Conservation (phyloP, 2,113 vertebrate species). For the Pao palembangensis region DNA sequence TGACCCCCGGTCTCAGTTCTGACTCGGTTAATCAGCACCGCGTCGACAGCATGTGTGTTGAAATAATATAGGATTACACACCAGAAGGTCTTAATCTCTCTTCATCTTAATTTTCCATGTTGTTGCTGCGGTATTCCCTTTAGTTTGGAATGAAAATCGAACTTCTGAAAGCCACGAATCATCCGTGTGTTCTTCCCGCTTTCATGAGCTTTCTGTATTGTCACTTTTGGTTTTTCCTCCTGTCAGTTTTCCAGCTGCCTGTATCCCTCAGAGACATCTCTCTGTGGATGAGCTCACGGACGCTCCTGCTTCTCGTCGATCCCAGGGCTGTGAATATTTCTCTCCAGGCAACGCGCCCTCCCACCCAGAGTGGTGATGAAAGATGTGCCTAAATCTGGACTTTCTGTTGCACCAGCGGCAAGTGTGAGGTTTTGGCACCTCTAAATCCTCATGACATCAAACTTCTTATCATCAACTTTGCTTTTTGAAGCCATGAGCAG, state of each 20-base stretch:
- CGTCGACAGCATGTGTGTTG: too few relatives aligned
- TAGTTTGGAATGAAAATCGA: too few relatives aligned
- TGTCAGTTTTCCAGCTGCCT: constrained; percentile 23
- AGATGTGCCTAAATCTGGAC: constrained; percentile 52
- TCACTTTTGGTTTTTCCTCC: constrained; percentile 23
- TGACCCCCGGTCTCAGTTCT: too few relatives aligned
- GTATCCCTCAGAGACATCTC: constrained; percentile 16
- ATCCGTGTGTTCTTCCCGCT: background rate
- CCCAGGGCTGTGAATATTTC: constrained; percentile 14
- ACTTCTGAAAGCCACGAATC: too few relatives aligned
- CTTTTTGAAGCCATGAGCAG: background rate
- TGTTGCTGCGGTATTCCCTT: too few relatives aligned
- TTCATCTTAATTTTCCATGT: too few relatives aligned
- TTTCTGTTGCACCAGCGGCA: constrained; percentile 31
- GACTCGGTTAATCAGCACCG: too few relatives aligned
- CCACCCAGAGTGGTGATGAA: constrained; percentile 32
- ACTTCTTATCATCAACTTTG: constrained; percentile 40
- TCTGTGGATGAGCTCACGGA: background rate
- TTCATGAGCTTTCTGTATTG: constrained; percentile 12
- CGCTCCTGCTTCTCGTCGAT: constrained; percentile 10
- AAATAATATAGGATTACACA: too few relatives aligned
- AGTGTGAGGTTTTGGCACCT: constrained; percentile 39
- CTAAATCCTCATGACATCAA: constrained; percentile 17
- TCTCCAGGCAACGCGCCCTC: constrained; percentile 17
- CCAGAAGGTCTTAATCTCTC: too few relatives aligned